These are phyloP conservation scores for Dryomyza anilis DNA, from an alignment of 2,888 invertebrate genomes.

Conservation along the genomic window DNA sequence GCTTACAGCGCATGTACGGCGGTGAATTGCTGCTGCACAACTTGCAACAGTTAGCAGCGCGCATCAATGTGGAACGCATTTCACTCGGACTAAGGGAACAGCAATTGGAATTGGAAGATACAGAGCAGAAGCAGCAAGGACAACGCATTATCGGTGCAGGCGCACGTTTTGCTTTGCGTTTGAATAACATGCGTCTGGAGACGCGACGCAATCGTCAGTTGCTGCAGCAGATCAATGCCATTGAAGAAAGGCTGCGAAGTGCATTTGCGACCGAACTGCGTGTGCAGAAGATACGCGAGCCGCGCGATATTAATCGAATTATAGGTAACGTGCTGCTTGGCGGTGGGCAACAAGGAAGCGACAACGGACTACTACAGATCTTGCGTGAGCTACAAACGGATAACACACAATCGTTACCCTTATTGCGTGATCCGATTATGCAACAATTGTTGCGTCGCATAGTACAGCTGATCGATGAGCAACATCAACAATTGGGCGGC, in stretches of 20 bases:
- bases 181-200: constrained; percentile 41
- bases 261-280: constrained; percentile 30
- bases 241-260: constrained; percentile 38
- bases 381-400: constrained; percentile 38
- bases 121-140: constrained; percentile 65
- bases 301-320: constrained; percentile 35
- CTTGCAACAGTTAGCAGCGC: constrained; percentile 72
- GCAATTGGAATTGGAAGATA: constrained; percentile 59
- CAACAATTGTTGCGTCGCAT: constrained; percentile 42
- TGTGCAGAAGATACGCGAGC: constrained; percentile 12
- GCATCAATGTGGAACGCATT: constrained; percentile 76
- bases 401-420: constrained; percentile 52
- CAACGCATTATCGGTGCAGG: constrained; percentile 64
- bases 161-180: constrained; percentile 38
- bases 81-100: constrained; percentile 68
- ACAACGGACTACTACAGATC: constrained; percentile 42
- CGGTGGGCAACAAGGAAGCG: constrained; percentile 27
- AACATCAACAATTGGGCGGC: constrained; percentile 65
- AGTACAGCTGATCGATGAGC: constrained; percentile 66
- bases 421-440: constrained; percentile 67
- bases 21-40: constrained; percentile 69
- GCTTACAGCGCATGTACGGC: constrained; percentile 62
- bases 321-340: constrained; percentile 44
- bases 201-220: constrained; percentile 35
- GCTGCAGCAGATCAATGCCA: constrained; percentile 35